Percentiles rank a stretch among this genome's conserved stretches.
Conservation (phyloP, 1,140 invertebrate genomes). For the Halesus radiatus region DNA sequence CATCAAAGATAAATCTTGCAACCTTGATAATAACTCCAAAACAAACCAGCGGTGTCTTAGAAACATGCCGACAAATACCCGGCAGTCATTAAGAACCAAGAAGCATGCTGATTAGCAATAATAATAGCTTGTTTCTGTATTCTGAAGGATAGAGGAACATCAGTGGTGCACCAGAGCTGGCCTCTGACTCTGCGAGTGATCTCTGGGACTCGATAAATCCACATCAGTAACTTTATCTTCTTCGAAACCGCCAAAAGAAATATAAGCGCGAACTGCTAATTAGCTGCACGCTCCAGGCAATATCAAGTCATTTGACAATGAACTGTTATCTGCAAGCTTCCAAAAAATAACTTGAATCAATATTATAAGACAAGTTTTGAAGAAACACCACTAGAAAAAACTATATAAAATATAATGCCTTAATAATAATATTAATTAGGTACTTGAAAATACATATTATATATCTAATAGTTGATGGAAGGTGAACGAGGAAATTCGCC, state of each 20-base stretch:
- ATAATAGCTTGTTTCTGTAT: background rate
- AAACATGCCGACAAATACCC: background rate
- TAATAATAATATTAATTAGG: too few species aligned
- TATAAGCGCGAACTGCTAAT: background rate
- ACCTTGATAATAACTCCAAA: too few species aligned
- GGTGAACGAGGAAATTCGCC: background rate
- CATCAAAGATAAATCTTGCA: too few species aligned
- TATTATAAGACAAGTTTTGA: too few species aligned
- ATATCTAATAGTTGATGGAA: too few species aligned
- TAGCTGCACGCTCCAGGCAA: slow-evolving; percentile 9
- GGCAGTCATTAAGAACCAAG: background rate
- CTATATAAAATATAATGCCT: background rate
- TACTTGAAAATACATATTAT: too few species aligned
- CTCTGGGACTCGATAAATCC: slow-evolving; percentile 11
- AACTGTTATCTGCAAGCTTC: background rate
- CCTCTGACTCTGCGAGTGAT: slow-evolving; percentile 11
- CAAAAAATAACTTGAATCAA: background rate
- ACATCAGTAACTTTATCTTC: slow-evolving; percentile 8
- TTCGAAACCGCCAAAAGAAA: slow-evolving; percentile 18
- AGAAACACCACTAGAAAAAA: too few species aligned
- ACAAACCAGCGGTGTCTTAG: too few species aligned
- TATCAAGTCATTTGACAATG: slow-evolving; percentile 11
- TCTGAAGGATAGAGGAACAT: background rate
- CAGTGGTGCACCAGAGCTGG: background rate
- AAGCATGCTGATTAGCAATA: slow-evolving; percentile 7